Percentiles rank a stretch among this genome's conserved stretches.
phyloP scores from a whole-genome alignment of 2,113 vertebrate species.

The Sinocyclocheilus maitianheensis region DNA sequence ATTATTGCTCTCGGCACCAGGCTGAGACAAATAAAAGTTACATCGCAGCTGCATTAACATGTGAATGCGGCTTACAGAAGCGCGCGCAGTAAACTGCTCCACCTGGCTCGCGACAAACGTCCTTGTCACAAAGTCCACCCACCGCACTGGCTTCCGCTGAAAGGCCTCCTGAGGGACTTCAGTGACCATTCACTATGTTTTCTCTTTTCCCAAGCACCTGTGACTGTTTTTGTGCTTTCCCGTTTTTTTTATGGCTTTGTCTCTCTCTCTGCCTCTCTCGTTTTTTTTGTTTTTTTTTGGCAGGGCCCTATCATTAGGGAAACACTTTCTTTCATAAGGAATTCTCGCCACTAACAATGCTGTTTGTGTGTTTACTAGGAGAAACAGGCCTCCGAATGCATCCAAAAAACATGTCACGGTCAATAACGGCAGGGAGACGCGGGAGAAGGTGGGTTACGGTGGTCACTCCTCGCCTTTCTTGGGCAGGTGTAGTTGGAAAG shows the following conservation, averaged over 20 bases:
- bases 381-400: slow-evolving; percentile 73
- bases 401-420: slow-evolving; percentile 63
- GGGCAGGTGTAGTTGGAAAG: slow-evolving; percentile 66
- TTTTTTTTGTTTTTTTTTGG: slow-evolving; percentile 72
- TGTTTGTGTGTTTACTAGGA: slow-evolving; percentile 76
- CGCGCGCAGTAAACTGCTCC: slow-evolving; percentile 80
- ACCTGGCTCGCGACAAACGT: slow-evolving; percentile 77
- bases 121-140: slow-evolving; percentile 82
- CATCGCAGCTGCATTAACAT: slow-evolving; percentile 78
- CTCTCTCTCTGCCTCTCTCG: slow-evolving; percentile 25
- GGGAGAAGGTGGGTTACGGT: slow-evolving; percentile 62
- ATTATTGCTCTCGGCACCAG: slow-evolving; percentile 55
- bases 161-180: slow-evolving; percentile 80
- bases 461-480: slow-evolving; percentile 82
- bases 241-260: slow-evolving; percentile 19
- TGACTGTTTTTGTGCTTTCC: slow-evolving; percentile 80
- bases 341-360: slow-evolving; percentile 82
- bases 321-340: slow-evolving; percentile 83
- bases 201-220: slow-evolving; percentile 82
- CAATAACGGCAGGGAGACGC: slow-evolving; percentile 62
- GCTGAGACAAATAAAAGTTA: slow-evolving; percentile 72
- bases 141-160: slow-evolving; percentile 78
- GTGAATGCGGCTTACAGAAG: slow-evolving; percentile 79
- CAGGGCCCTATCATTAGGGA: slow-evolving; percentile 80
- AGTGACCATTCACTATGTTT: slow-evolving; percentile 79